A percentile compares a stretch with the other conserved stretches of the same genome.
phyloP scores from a whole-genome alignment of 2,888 invertebrate species.

The Aplocera efformata region DNA sequence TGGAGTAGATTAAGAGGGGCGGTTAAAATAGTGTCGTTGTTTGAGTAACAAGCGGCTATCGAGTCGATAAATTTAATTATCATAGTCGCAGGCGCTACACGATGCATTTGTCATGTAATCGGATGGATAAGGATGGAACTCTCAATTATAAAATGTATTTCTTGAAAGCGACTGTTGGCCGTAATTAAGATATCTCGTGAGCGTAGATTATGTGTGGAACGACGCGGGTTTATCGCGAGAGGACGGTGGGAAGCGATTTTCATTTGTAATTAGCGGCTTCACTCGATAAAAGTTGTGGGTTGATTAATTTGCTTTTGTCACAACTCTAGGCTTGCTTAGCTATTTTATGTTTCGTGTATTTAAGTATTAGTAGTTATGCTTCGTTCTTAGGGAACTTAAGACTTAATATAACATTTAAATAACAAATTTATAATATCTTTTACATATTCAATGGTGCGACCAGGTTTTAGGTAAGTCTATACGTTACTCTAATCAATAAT shows the following conservation, averaged over 20 bases:
- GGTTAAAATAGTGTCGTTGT: constrained; percentile 30
- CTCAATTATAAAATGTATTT: constrained; percentile 61
- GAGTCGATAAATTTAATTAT: constrained; percentile 16
- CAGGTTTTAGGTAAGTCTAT: too few relatives aligned
- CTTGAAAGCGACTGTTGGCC: constrained; percentile 37
- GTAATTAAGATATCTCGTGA: constrained; percentile 60
- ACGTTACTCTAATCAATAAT: too few relatives aligned
- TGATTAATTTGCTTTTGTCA: constrained; percentile 32
- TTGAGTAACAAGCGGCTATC: constrained; percentile 22
- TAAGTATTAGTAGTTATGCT: too few relatives aligned
- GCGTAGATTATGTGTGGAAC: constrained; percentile 48
- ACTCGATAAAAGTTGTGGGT: constrained; percentile 38
- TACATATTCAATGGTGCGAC: too few relatives aligned
- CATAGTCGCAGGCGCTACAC: constrained; percentile 18
- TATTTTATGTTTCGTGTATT: constrained; percentile 1
- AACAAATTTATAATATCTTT: too few relatives aligned
- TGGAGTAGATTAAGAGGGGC: constrained; percentile 36
- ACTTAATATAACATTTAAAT: too few relatives aligned
- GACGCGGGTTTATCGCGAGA: constrained; percentile 32
- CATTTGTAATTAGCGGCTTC: constrained; percentile 57
- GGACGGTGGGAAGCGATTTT: constrained; percentile 55
- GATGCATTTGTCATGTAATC: constrained; percentile 50
- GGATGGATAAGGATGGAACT: constrained; percentile 38
- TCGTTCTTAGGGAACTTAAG: too few relatives aligned
- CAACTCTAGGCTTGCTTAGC: constrained; percentile 13